Evolutionary conservation across 2,113 vertebrate genomes (phyloP), one percentile per base, ranked within the genome.

Genomic region (Antennarius striatus): DNA sequence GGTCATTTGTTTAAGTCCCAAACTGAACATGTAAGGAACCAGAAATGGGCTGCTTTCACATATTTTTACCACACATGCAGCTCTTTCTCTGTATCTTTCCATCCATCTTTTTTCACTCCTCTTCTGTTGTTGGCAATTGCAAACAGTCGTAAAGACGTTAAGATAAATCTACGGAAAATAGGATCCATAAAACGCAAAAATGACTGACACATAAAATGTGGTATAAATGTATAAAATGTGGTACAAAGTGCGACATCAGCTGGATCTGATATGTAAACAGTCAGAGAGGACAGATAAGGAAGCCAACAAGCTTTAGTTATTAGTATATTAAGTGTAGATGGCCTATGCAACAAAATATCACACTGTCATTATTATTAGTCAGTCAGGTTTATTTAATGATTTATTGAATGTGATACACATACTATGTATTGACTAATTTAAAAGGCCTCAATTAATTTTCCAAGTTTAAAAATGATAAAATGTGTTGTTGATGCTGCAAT

Each of bases 161-260:
- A 50, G 64, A 59, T 46, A 54, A 2, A 47, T 70, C 56, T 57
- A 53, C 57, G 78, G 81, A 57, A 77, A 56, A 71, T 68, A 15
- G 45, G 13, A 56, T 65, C 77, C 70, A 84, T 87, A 83, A 90
- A 85, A 79, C 47, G 77, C 54, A 66, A 17, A 53, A 36, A n/a
- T 13, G 69, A 7, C 39, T 39, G 16, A 13, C 49, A 71, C 4
- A 48, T 11, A 47, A 10, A 56, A 10, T n/a, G n/a, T n/a, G n/a
- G n/a, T n/a, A n/a, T n/a, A n/a, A n/a, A n/a, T n/a, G n/a, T n/a
- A n/a, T 10, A n/a, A 64, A 74, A 79, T 79, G 63, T 80, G 56
- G 15, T 36, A 45, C 66, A 72, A 77, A 79, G 69, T 50, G 77
- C 60, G 75, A 68, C 4, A 76, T 62, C 48, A 65, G 48, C 47